Evolutionary conservation across 2,113 vertebrate species (phyloP), one percentile per base, ranked within the genome.

Genomic region (Carlito syrichta): DNA sequence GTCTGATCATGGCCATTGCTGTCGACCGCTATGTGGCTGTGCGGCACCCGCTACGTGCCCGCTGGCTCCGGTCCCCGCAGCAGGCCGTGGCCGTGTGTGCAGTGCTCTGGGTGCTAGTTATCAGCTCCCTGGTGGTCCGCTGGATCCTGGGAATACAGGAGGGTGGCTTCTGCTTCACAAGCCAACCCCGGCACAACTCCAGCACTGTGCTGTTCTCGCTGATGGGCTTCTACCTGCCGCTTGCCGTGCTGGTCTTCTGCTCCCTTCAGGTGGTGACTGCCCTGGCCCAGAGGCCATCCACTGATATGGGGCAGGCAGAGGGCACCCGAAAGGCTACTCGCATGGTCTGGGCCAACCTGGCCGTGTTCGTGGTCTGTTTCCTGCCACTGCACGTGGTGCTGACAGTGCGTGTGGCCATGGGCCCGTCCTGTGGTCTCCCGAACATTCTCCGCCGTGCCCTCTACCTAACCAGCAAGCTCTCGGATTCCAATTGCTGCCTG

Each of bases 1-100:
- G 97, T 38, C 96, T 98, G 56, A 95, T 98, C 93, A 98, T 73
- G 0, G 86, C 98, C 73, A 99, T 99, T 6, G 97, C 99, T 0
- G 22, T 99, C 9, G 99, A 99, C 97, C 98, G 99, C 91, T 99
- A 98, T 23, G 20, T 99, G 96, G 99, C 98, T 0, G 98, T 99
- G 94, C 98, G 98, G 63, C 98, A 98, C 95, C 99, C 99, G 0
- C 97, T 99, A 11, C 96, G 84, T 4, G 97, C 98, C 68, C 98
- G 96, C 9, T 1, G 38, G 25, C 78, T 99, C 23, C 96, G 98
- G 45, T 99, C 99, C 4, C 98, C 98, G 0, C 3, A 93, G n/a
- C 99, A 97, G 95, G 98, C 99, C 0, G 96, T n/a, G 3, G 88
- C 96, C 1, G 8, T 97, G 91, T 99, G 99, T 5, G 78, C 30